Evolutionary conservation across 2,113 vertebrate species (phyloP).

Genomic region (Panurus biarmicus): DNA sequence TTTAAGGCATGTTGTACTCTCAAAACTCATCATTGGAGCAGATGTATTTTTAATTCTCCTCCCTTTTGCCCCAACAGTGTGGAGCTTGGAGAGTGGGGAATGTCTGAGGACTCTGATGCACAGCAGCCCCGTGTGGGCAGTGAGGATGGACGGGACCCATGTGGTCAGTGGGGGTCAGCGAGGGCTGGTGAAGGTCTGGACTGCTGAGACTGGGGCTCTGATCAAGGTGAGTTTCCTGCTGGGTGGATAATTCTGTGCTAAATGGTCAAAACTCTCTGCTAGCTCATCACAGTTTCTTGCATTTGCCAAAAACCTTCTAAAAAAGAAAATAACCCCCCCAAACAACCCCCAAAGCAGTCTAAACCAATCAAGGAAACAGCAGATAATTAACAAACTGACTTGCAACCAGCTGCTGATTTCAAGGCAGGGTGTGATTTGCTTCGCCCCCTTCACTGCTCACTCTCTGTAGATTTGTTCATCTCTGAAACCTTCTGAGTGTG

Average conservation of each 20-base stretch:
- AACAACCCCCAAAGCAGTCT: background rate
- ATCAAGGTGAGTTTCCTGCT: conserved; percentile 71
- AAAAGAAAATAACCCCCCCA: background rate
- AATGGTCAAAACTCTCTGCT: background rate
- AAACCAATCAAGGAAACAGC: background rate
- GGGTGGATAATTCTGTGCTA: background rate
- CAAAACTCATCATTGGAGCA: background rate
- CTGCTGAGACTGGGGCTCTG: conserved; percentile 53
- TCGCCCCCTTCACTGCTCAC: background rate
- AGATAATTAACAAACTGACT: background rate
- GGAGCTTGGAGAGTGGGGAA: conserved; percentile 77
- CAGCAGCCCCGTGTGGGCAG: conserved; percentile 66
- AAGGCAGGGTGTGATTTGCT: background rate
- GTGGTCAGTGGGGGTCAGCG: conserved; percentile 78
- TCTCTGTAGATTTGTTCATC: background rate
- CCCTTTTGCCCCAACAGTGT: conserved; percentile 68
- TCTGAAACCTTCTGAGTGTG: background rate
- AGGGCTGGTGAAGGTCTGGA: conserved; percentile 85
- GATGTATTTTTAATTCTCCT: background rate
- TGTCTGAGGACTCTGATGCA: conserved; percentile 79
- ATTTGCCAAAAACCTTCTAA: background rate
- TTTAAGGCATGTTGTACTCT: background rate
- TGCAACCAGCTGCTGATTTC: background rate
- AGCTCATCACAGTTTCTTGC: background rate
- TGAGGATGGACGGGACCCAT: conserved; percentile 62